phyloP scores from a whole-genome alignment of 1,140 invertebrate species.

The Archegozetes longisetosus region DNA sequence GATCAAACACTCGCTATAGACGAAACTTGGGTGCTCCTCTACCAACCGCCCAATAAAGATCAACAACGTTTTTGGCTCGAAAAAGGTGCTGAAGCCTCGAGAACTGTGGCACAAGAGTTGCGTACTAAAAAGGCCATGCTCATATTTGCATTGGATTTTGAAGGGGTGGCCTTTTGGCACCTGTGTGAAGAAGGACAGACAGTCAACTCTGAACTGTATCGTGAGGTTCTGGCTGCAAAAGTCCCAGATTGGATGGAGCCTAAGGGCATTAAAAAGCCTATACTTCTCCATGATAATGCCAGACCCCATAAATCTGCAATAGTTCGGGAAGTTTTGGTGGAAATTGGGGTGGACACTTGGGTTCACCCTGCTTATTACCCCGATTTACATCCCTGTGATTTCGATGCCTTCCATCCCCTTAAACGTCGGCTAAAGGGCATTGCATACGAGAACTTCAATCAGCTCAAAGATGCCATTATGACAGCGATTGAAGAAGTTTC shows the following conservation, averaged over 20 bases:
- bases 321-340: background rate
- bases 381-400: background rate
- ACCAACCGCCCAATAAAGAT: background rate
- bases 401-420: background rate
- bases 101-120: background rate
- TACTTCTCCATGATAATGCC: background rate
- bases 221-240: no score
- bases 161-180: background rate
- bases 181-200: background rate
- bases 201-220: no score
- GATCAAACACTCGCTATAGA: background rate
- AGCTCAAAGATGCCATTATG: no score
- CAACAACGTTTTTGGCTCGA: background rate
- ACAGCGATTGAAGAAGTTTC: background rate
- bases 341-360: background rate
- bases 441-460: background rate
- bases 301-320: background rate
- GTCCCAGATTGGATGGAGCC: no score
- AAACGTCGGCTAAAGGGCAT: background rate
- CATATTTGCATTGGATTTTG: background rate
- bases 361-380: background rate
- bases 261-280: background rate
- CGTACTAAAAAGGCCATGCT: background rate
- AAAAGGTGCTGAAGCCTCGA: background rate
- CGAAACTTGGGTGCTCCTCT: no score